phyloP scores from a whole-genome alignment of 2,113 vertebrate species.

The Enhydra lutris region DNA sequence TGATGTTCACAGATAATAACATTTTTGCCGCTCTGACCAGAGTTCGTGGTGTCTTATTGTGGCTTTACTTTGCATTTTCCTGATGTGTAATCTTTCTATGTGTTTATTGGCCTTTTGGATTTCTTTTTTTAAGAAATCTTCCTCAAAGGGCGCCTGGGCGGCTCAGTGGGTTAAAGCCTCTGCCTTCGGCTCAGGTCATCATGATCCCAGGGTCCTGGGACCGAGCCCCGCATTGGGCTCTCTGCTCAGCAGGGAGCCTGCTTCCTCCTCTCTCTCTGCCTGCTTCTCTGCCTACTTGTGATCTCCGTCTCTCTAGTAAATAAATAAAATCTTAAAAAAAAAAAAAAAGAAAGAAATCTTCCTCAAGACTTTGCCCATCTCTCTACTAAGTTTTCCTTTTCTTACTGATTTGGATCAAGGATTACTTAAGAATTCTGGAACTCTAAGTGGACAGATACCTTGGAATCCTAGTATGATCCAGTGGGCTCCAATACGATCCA shows the following conservation, averaged over 20 bases:
- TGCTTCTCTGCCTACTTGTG: too few relatives aligned
- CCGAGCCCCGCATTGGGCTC: too few relatives aligned
- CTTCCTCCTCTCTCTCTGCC: too few relatives aligned
- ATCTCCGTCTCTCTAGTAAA: too few relatives aligned
- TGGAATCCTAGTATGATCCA: background rate
- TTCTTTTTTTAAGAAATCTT: background rate
- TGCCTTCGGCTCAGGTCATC: too few relatives aligned
- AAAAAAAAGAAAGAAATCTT: background rate
- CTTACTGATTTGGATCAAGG: background rate
- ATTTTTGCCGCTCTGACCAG: background rate
- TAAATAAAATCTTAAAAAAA: too few relatives aligned
- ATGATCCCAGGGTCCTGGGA: too few relatives aligned
- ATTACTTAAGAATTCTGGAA: background rate
- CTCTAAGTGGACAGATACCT: background rate
- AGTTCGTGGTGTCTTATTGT: background rate
- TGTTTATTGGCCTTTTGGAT: background rate
- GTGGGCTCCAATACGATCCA: background rate
- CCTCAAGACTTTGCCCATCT: background rate
- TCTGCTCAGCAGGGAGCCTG: too few relatives aligned
- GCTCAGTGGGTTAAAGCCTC: too few relatives aligned
- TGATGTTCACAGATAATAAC: background rate
- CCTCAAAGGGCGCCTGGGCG: background rate
- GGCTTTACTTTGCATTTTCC: background rate
- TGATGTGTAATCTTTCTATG: background rate
- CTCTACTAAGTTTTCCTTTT: background rate